phyloP scores from a whole-genome alignment of 2,113 vertebrate species.

The Tympanuchus pallidicinctus region DNA sequence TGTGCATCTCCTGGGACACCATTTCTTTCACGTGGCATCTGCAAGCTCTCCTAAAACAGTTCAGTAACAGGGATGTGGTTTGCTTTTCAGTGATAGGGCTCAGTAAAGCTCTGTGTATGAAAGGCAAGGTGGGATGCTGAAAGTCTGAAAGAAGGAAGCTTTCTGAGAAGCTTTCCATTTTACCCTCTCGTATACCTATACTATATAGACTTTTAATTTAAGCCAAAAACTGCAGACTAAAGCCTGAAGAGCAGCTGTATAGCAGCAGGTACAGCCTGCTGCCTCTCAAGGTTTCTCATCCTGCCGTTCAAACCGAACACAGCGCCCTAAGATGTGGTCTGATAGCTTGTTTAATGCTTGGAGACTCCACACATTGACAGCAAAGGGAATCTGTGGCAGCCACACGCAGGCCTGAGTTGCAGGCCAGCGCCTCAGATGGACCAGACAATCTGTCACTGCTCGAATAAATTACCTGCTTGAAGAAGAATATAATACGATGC shows the following conservation, averaged over 20 bases:
- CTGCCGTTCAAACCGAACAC: background rate
- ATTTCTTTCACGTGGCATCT: background rate
- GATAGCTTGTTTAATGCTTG: constrained; percentile 40
- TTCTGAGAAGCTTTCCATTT: background rate
- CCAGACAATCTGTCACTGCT: constrained; percentile 27
- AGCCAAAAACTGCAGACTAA: background rate
- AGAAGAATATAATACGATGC: constrained; percentile 1
- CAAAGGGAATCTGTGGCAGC: background rate
- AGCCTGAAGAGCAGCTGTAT: background rate
- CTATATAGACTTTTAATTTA: background rate
- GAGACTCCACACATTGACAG: constrained; percentile 11
- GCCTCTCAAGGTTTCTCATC: background rate
- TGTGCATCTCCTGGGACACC: no score
- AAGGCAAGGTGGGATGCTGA: background rate
- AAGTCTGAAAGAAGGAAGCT: background rate
- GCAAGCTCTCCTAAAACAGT: background rate
- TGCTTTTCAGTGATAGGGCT: background rate
- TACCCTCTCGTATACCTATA: background rate
- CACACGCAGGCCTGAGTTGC: background rate
- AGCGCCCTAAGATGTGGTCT: background rate
- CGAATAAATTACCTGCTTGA: constrained; percentile 46
- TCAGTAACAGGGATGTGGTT: background rate
- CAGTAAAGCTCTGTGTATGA: background rate
- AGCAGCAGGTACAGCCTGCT: background rate
- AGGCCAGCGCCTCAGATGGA: constrained; percentile 18